Conservation (phyloP, 2,113 vertebrate genomes). For the Amphilophus citrinellus region DNA sequence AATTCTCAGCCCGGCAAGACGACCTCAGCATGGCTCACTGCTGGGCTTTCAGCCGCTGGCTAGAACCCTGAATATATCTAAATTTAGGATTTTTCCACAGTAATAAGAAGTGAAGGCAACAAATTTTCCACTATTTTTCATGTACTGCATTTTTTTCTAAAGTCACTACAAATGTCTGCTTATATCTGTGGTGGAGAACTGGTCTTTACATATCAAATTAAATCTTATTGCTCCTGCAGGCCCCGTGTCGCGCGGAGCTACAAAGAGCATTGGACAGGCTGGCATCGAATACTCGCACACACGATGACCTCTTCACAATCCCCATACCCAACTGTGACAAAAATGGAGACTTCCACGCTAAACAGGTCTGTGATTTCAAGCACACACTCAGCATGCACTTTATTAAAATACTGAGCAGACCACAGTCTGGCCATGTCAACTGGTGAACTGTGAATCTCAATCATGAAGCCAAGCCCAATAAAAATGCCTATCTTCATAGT, state of each 20-base stretch:
- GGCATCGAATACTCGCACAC: constrained; percentile 88
- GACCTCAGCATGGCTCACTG: too few relatives aligned
- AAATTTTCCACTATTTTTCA: background rate
- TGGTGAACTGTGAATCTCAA: constrained; percentile 27
- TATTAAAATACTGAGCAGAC: constrained; percentile 2
- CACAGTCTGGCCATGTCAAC: background rate
- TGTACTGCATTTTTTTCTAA: background rate
- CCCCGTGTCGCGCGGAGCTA: constrained; percentile 90
- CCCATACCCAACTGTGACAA: constrained; percentile 96
- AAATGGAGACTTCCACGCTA: constrained; percentile 92
- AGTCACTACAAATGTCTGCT: background rate
- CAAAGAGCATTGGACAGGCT: constrained; percentile 89
- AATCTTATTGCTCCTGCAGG: constrained; percentile 72
- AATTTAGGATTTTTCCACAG: background rate
- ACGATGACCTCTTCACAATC: constrained; percentile 90
- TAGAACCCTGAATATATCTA: background rate
- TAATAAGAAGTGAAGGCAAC: background rate
- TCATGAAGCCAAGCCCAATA: constrained; percentile 35
- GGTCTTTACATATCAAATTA: background rate
- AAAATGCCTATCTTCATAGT: constrained; percentile 44
- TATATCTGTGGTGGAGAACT: accelerated
- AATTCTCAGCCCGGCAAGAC: too few relatives aligned
- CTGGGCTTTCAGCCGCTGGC: too few relatives aligned
- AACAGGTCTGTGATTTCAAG: constrained; percentile 84
- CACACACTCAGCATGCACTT: background rate